phyloP scores from a whole-genome alignment of 2,113 vertebrate species.

The Cryptotis parvus region DNA sequence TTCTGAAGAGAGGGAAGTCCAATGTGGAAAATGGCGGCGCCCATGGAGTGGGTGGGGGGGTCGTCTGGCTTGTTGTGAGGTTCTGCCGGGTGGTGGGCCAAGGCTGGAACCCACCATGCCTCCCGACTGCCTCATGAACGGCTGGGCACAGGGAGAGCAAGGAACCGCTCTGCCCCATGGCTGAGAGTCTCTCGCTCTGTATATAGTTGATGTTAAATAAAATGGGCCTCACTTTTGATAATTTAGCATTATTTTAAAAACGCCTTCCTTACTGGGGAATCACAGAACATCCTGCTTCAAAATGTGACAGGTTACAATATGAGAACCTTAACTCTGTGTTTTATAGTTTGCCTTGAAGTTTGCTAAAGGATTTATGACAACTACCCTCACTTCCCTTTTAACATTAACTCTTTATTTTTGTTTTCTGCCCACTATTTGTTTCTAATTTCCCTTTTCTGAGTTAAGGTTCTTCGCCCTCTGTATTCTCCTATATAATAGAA shows the following conservation, averaged over 20 bases:
- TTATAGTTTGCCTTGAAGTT: background rate
- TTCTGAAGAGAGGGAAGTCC: too few species aligned
- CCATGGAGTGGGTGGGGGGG: too few species aligned
- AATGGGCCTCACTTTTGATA: background rate
- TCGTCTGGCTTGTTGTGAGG: too few species aligned
- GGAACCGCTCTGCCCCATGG: too few species aligned
- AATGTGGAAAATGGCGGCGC: too few species aligned
- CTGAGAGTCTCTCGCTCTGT: too few species aligned
- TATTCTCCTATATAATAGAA: background rate
- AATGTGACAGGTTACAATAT: background rate
- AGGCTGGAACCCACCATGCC: too few species aligned
- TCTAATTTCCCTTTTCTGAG: conserved; percentile 41
- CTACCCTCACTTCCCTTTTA: background rate
- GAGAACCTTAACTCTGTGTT: background rate
- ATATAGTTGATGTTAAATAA: background rate
- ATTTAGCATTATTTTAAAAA: background rate
- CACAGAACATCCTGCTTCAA: background rate
- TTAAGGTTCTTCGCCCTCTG: background rate
- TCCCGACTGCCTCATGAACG: too few species aligned
- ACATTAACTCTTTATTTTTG: background rate
- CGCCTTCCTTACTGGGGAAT: background rate
- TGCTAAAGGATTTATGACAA: conserved; percentile 37
- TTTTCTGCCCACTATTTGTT: background rate
- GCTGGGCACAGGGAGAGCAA: too few species aligned
- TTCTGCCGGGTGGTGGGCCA: too few species aligned